Base-by-base conservation (phyloP, 2,888 invertebrate genomes). In the Sphaerophoria rueppellii region DNA sequence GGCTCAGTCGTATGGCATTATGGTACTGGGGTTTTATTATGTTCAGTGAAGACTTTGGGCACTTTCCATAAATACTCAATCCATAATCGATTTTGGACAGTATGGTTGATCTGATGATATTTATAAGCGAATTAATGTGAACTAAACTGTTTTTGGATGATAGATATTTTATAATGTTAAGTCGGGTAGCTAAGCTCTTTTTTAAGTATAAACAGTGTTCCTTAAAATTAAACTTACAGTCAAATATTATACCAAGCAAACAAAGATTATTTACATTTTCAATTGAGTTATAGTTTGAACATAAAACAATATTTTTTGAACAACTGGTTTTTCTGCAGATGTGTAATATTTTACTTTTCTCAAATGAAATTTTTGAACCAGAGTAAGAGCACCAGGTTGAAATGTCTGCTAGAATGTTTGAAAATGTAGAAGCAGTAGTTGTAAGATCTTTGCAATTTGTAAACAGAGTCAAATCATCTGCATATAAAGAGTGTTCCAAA, bases 331-430 rank as follows among this genome's bases (percentile, higher is more conserved):
- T 58, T n/a, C 55, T 55, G 32, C 55, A 55, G 16, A 24, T 55
- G 55, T 55, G 55, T 55, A 32, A 34, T 9, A 55, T 55, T 57
- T 57, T 37, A 60, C 40, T 60, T 43, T 60, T 60, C 40, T 60
- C 58, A 0, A 60, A 40, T 40, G 34, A 40, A n/a, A 43, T 43
- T 43, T 43, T 43, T 2, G 43, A 43, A 43, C 43, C 11, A 12
- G 43, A 43, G 43, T 43, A 43, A 5, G 43, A 43, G 11, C 43
- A 5, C 43, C 43, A 43, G 43, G 43, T 12, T 43, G 43, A 5
- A 43, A 43, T 43, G 11, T 43, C 43, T 43, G 43, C 11, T 11
- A 43, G 43, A 43, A 43, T 43, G 11, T 60, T 60, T 40, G 58
- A 60, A 60, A 60, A 60, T 40, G 16, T 60, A 16, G 40, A 43